Evolutionary conservation across 92 coral and sea anemone genomes (phyloP), one percentile per base, ranked within the genome.

Genomic region (Porites rus): DNA sequence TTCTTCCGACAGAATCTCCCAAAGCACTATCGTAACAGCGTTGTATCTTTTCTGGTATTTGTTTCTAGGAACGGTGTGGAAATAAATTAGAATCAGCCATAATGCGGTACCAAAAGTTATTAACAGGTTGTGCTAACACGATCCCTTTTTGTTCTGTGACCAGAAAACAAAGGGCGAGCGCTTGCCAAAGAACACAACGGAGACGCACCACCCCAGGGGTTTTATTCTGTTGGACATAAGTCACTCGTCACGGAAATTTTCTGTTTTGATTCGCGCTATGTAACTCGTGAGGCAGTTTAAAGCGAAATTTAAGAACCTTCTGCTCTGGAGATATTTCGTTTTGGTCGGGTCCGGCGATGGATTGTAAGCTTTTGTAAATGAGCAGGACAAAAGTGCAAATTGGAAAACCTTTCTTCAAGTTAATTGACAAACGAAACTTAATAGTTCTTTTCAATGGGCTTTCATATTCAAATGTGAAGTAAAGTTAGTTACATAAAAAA

Each of bases 401-500:
- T 74, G 80, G 75, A 77, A 64, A 58, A 71, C 79, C 72, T 80
- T 77, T 87, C 88, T 69, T 77, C 69, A 74, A 64, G 80, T 87
- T 82, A 91, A 87, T 91, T 91, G 93, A 88, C 85, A 91, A 91
- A 87, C 90, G 93, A 80, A 76, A 82, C 77, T 68, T 75, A 82
- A 87, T 76, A 87, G 86, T 91, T 76, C 68, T 38, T 69, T 50
- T 82, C 85, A 84, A 87, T 62, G 78, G 84, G 87, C 88, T 75
- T 91, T 91, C 91, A 91, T 91, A 91, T 91, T 91, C 79, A 87
- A 91, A 91, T 91, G 77, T n/a, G 75, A 46, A 83, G 72, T 76
- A 75, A 73, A 87, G 87, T 87, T 80, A 78, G 91, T 86, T 86
- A 91, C 76, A 91, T 80, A 82, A 76, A 81, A 83, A 88, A 84